These are phyloP conservation scores for Nettapus auritus DNA, from an alignment of 2,113 vertebrate genomes.

Conservation along the genomic window DNA sequence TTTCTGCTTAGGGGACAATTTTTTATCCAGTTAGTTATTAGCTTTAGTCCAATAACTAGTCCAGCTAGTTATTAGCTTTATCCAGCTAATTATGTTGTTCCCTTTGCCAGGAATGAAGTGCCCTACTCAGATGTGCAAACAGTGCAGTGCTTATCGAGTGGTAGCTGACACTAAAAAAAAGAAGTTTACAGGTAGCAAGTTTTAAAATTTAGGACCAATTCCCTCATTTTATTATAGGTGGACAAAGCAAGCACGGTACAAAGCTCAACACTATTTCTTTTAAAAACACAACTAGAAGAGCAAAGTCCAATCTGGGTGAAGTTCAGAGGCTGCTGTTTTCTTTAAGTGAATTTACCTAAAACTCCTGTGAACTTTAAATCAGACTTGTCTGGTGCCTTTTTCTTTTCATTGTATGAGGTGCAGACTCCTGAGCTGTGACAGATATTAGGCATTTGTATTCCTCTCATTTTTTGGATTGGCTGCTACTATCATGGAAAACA, in stretches of 20 bases:
- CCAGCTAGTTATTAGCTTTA: too few species aligned
- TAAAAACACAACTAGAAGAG: background rate
- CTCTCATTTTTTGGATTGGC: background rate
- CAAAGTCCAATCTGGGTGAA: background rate
- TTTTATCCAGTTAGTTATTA: background rate
- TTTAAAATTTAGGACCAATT: background rate
- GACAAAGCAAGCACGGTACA: background rate
- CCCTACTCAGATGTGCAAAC: background rate
- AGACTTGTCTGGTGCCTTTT: background rate
- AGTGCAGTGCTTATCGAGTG: background rate
- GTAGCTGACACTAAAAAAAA: background rate
- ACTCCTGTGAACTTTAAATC: background rate
- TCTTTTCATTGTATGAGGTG: background rate
- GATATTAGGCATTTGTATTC: background rate
- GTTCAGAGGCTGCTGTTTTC: background rate
- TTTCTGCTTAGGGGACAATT: background rate
- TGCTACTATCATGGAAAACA: conserved; percentile 8
- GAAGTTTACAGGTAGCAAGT: background rate
- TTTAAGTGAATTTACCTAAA: background rate
- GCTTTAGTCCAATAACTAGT: too few species aligned
- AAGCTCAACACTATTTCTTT: background rate
- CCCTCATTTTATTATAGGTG: background rate
- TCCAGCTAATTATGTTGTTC: background rate
- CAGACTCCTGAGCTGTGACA: background rate
- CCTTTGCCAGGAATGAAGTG: background rate